phyloP scores from a whole-genome alignment of 2,888 invertebrate species.

The Ptilodon capucinus region DNA sequence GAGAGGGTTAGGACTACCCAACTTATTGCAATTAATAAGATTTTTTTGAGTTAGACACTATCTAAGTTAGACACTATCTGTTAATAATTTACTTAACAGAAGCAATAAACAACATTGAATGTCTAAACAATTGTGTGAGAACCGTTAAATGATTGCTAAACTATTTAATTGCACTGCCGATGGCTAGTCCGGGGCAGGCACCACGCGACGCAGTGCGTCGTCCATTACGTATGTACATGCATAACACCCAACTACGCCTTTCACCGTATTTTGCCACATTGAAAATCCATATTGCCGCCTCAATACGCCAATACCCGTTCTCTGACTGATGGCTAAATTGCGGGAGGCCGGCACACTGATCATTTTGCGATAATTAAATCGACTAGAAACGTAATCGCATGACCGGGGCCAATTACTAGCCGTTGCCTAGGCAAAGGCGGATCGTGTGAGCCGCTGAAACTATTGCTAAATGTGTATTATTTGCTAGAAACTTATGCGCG shows the following conservation, averaged over 20 bases:
- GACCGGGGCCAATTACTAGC: constrained; percentile 77
- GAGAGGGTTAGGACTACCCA: no score
- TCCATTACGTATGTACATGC: constrained; percentile 24
- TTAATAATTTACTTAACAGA: no score
- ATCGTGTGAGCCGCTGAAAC: constrained; percentile 73
- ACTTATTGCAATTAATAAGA: no score
- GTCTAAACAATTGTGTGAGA: not conserved
- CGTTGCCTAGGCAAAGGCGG: constrained; percentile 73
- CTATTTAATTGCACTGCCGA: constrained; percentile 15
- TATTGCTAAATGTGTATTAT: constrained; percentile 67
- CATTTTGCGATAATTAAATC: constrained; percentile 82
- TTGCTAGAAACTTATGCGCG: constrained; percentile 70
- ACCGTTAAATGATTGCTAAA: not conserved
- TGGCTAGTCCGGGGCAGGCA: constrained; percentile 11
- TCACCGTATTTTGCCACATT: constrained; percentile 46
- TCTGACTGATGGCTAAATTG: constrained; percentile 82
- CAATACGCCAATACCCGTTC: constrained; percentile 56
- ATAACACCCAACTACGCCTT: constrained; percentile 44
- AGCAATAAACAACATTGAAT: not conserved
- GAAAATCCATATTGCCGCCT: constrained; percentile 55
- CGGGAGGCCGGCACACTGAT: constrained; percentile 75
- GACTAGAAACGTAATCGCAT: constrained; percentile 80
- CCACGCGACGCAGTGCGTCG: constrained; percentile 19
- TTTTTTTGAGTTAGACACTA: no score
- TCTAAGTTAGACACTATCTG: no score